Base-by-base conservation (phyloP, 2,888 invertebrate species). In the Drosophila formosana region DNA sequence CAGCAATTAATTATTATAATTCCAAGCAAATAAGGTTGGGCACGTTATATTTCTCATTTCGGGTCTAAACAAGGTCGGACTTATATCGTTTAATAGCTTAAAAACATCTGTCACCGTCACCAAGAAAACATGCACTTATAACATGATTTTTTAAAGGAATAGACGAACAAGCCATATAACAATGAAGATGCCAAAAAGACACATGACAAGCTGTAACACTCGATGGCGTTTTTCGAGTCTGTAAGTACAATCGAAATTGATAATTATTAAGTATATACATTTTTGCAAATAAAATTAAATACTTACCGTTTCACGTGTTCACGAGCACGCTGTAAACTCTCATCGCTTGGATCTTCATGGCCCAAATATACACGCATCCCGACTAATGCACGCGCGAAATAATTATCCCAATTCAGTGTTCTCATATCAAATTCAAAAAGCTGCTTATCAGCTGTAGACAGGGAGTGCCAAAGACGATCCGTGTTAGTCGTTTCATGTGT, bases 301-400 rank as follows among this genome's bases (percentile, higher is more conserved):
- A 55, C 72, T 11, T 88, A 95, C 96, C 94, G 95, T 90, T 91
- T 93, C 92, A 94, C 93, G 82, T 94, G 93, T 50, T 93, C 93
- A 78, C 93, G 93, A 50, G 96, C 95, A 7, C 93, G 93, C 1
- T 95, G 94, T 52, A 97, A 90, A 0, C 95, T 95, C 56, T 80
- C 66, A 11, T 68, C 26, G 6, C 94, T 94, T 13, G 95, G 94
- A 67, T 95, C 94, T 73, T 98, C 97, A 86, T 97, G 97, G 78
- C 96, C 94, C 57, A 98, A 91, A 90, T 95, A 96, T 58, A 94
- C 92, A 60, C 97, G 93, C 56, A 97, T 94, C 3, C 98, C 98
- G 52, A 93, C 93, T 30, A 97, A 92, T 89, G 97, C 96, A n/a
- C 67, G 68, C 28, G 84, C 63, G 37, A 91, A 85, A 50, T 91